Percentiles rank a stretch among this genome's conserved stretches.
phyloP scores from a whole-genome alignment of 2,797 vertebrate species.

The Alcedo quadribrachys region DNA sequence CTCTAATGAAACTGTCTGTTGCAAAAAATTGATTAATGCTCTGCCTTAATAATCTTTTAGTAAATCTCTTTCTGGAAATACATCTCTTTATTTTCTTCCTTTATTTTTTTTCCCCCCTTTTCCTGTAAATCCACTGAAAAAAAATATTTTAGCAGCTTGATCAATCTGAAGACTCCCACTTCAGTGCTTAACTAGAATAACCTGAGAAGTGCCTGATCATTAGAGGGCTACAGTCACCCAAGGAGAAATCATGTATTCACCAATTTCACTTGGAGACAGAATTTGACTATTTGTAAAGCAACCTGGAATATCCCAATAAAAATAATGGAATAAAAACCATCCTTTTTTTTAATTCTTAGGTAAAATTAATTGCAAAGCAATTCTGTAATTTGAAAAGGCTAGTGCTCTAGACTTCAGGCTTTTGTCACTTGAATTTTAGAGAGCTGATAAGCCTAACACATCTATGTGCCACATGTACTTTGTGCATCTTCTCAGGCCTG shows the following conservation, averaged over 20 bases:
- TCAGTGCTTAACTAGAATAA: background rate
- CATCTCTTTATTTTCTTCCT: accelerated
- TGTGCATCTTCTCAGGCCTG: background rate
- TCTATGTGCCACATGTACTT: background rate
- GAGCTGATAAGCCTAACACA: background rate
- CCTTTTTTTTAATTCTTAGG: background rate
- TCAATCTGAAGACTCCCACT: background rate
- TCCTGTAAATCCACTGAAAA: background rate
- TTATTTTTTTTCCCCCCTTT: background rate
- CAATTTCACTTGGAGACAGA: background rate
- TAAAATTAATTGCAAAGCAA: background rate
- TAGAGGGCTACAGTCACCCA: background rate
- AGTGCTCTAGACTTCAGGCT: background rate
- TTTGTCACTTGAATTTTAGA: background rate
- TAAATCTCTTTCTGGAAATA: background rate
- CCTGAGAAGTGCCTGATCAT: background rate
- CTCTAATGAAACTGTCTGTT: background rate
- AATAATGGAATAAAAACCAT: background rate
- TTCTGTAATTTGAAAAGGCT: background rate
- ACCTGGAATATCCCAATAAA: background rate
- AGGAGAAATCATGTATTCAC: background rate
- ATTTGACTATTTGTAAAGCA: background rate
- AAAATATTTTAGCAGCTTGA: background rate
- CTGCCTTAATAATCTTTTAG: background rate
- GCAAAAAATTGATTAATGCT: background rate